phyloP scores from a whole-genome alignment of 2,113 vertebrate species.

The Engraulis encrasicolus region DNA sequence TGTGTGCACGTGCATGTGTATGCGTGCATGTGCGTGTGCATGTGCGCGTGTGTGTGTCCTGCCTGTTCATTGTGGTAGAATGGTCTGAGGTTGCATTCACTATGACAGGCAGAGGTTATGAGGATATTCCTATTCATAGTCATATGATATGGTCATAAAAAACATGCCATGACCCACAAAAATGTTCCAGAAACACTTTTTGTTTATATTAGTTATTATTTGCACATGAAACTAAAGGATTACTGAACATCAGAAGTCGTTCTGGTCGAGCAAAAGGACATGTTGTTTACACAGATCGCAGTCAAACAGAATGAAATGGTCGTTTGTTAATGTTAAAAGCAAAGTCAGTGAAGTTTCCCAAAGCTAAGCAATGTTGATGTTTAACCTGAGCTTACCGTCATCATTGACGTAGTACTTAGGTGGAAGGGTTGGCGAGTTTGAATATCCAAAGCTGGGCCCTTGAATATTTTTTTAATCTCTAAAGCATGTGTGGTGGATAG shows the following conservation, averaged over 20 bases:
- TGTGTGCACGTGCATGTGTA: too few relatives aligned
- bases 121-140: too few relatives aligned
- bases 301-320: background rate
- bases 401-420: background rate
- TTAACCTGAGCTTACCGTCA: background rate
- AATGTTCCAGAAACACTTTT: background rate
- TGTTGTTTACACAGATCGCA: background rate
- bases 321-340: background rate
- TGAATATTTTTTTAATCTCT: background rate
- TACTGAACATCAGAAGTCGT: background rate
- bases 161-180: too few relatives aligned
- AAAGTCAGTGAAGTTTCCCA: background rate
- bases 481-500: background rate
- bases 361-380: background rate
- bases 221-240: background rate
- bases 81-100: too few relatives aligned
- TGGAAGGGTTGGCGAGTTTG: background rate
- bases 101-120: background rate
- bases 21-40: too few relatives aligned
- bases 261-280: background rate
- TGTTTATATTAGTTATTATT: background rate
- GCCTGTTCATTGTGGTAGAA: too few relatives aligned
- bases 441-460: background rate
- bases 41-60: too few relatives aligned
- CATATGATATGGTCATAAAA: too few relatives aligned